Evolutionary conservation across 2,797 vertebrate species (phyloP).

Genomic region (Lagocephalus sceleratus): DNA sequence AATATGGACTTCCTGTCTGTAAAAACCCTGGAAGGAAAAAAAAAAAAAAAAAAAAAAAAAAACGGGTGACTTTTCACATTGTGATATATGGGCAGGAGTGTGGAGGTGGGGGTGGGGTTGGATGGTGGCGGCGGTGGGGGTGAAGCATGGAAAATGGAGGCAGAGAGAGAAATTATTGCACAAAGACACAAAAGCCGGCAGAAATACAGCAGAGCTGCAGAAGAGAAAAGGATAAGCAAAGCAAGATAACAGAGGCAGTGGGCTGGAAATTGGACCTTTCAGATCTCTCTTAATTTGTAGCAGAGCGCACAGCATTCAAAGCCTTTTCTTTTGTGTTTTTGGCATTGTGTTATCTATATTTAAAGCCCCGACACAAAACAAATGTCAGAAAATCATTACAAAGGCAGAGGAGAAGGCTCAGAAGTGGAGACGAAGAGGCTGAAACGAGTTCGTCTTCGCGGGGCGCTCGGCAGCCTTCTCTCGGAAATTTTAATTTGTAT

Average conservation of each 20-base stretch:
- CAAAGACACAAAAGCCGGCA: slow-evolving; percentile 48
- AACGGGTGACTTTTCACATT: slow-evolving; percentile 53
- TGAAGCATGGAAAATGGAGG: slow-evolving; percentile 3
- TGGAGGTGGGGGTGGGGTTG: slow-evolving; percentile 1
- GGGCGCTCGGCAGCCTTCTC: slow-evolving; percentile 7
- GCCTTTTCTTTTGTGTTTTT: slow-evolving; percentile 26
- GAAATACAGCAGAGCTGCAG: slow-evolving; percentile 36
- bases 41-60: slow-evolving; percentile 1
- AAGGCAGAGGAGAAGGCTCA: slow-evolving; percentile 3
- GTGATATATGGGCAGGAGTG: slow-evolving; percentile 40
- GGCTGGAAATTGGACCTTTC: slow-evolving; percentile 50
- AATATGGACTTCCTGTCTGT: slow-evolving; percentile 79
- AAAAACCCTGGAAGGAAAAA: slow-evolving; percentile 47
- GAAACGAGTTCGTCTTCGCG: no score
- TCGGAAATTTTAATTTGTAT: slow-evolving; percentile 22
- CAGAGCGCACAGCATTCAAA: slow-evolving; percentile 29
- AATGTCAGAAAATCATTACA: slow-evolving; percentile 40
- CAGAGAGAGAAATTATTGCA: slow-evolving; percentile 33
- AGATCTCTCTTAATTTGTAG: slow-evolving; percentile 36
- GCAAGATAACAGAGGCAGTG: slow-evolving; percentile 49
- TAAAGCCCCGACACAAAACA: slow-evolving; percentile 36
- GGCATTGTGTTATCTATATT: slow-evolving; percentile 13
- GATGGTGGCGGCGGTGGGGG: neutral
- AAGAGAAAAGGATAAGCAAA: slow-evolving; percentile 35
- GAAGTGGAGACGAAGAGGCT: slow-evolving; percentile 14